A percentile compares a stretch with the other conserved stretches of the same genome.
Evolutionary conservation across 2,888 invertebrate genomes (phyloP).

Genomic region (Hirtodrosophila cameraria): DNA sequence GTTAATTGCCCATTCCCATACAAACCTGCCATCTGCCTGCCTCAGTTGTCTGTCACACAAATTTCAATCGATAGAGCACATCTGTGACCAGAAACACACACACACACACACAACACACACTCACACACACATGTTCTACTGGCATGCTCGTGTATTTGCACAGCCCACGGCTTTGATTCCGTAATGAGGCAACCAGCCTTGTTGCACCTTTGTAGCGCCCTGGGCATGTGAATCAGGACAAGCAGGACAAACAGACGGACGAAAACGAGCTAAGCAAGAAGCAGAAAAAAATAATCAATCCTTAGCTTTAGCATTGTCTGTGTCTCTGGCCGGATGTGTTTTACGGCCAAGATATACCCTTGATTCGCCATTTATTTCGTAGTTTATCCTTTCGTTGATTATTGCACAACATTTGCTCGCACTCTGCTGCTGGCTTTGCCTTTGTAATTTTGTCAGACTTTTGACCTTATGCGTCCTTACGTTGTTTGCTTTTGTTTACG

Average conservation of each 20-base stretch:
- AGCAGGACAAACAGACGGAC: constrained; percentile 2
- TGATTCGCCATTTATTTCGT: constrained; percentile 76
- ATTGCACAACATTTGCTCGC: constrained; percentile 71
- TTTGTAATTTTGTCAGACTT: constrained; percentile 66
- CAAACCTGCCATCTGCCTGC: constrained; percentile 59
- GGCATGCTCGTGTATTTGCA: constrained; percentile 36
- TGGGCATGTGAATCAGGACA: constrained; percentile 25
- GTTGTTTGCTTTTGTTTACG: constrained; percentile 66
- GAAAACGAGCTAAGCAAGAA: constrained; percentile 23
- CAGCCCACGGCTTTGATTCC: constrained; percentile 71
- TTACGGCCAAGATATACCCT: constrained; percentile 73
- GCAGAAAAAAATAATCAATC: no score
- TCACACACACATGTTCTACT: constrained; percentile 1
- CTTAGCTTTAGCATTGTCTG: constrained; percentile 48
- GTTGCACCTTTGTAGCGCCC: constrained; percentile 65
- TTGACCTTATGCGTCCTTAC: constrained; percentile 65
- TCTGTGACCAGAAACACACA: constrained; percentile 55
- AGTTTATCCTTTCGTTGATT: constrained; percentile 80
- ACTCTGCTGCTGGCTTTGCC: constrained; percentile 32
- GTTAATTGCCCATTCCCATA: constrained; percentile 78
- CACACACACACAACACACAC: constrained; percentile 6
- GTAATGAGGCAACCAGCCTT: constrained; percentile 66
- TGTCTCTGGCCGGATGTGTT: constrained; percentile 68
- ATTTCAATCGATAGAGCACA: constrained; percentile 76
- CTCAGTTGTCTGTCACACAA: constrained; percentile 60